phyloP scores from a whole-genome alignment of 1,140 invertebrate genomes.

The Magallana ariakensis region DNA sequence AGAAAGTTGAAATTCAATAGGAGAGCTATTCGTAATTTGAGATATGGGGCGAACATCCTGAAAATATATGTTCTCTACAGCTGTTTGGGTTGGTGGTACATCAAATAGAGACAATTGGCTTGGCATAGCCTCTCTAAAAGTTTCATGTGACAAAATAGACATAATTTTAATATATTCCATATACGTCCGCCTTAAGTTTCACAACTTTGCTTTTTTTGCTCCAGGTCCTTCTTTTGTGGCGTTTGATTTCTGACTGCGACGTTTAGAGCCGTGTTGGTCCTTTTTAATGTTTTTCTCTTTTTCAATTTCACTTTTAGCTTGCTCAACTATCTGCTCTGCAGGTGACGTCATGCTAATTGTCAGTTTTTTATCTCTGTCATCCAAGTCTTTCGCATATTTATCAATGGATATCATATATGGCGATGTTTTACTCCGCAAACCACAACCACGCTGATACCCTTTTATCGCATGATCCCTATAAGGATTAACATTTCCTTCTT shows the following conservation, averaged over 20 bases:
- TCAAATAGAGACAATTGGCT: slow-evolving; percentile 15
- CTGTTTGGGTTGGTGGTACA: not conserved
- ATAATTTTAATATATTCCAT: too few relatives aligned
- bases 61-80: slow-evolving; percentile 37
- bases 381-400: not conserved
- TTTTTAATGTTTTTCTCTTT: not conserved
- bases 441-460: not conserved
- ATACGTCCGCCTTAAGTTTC: too few relatives aligned
- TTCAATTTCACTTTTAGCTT: slow-evolving; percentile 48
- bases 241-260: not conserved
- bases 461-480: slow-evolving; percentile 1
- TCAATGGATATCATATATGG: slow-evolving; percentile 33
- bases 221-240: not conserved
- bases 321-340: slow-evolving; percentile 40
- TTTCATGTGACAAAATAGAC: not conserved
- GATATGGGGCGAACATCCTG: slow-evolving; percentile 27
- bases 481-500: not conserved
- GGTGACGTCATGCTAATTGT: slow-evolving; percentile 24
- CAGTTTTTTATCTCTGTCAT: not conserved
- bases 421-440: not conserved
- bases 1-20: not conserved
- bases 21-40: not conserved
- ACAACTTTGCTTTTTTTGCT: too few relatives aligned
- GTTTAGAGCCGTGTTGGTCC: too few relatives aligned
- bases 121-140: not conserved